Conservation (phyloP, 2,113 vertebrate genomes). For the Aix galericulata region DNA sequence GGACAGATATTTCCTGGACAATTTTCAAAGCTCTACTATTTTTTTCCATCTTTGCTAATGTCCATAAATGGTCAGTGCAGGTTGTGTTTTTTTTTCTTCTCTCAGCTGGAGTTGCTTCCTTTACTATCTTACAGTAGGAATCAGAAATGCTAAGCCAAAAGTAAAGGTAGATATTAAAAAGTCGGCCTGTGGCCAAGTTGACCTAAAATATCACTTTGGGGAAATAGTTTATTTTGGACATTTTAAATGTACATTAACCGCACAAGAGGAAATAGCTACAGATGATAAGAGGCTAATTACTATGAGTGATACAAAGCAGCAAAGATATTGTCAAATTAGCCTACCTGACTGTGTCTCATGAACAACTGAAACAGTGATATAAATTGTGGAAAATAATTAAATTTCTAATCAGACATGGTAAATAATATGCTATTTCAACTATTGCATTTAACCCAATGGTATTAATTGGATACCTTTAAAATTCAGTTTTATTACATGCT, state of each 20-base stretch:
- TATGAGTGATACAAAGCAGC: not conserved
- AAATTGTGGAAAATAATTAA: not conserved
- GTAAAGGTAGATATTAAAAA: not conserved
- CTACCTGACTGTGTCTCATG: not conserved
- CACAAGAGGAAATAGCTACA: not conserved
- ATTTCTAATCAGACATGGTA: not conserved
- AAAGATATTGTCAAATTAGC: not conserved
- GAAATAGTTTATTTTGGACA: not conserved
- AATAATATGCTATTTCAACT: not conserved
- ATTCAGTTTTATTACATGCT: not conserved
- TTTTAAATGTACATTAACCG: not conserved
- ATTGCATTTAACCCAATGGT: not conserved
- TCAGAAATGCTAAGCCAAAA: not conserved
- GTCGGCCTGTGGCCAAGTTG: not conserved
- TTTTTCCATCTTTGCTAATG: not conserved
- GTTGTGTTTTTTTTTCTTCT: not conserved
- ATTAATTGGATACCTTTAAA: not conserved
- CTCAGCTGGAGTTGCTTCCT: not conserved
- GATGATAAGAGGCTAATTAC: conserved; percentile 52
- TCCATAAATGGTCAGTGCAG: not conserved
- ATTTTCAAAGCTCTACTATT: not conserved
- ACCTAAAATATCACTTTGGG: not conserved
- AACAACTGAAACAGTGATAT: not conserved
- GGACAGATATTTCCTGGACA: not conserved
- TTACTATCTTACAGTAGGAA: not conserved